Conservation (phyloP, 2,113 vertebrate species). For the Gopherus flavomarginatus region DNA sequence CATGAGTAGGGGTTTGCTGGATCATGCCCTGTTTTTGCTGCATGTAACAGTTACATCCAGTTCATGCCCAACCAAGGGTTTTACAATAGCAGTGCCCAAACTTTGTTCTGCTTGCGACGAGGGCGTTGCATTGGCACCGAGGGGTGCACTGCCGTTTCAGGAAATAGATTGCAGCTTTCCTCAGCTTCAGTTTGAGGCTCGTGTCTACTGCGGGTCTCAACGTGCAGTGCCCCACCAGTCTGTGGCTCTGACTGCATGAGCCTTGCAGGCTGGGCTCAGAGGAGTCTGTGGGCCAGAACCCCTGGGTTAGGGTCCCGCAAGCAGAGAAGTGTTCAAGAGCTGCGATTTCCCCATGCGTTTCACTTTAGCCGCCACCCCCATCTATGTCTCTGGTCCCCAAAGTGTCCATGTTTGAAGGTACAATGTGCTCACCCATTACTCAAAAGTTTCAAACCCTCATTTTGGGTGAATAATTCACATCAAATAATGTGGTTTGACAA, state of each 20-base stretch:
- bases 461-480: neutral
- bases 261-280: rapidly evolving
- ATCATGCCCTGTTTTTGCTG: rapidly evolving
- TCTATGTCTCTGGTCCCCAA: rapidly evolving
- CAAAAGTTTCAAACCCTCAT: rapidly evolving
- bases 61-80: rapidly evolving
- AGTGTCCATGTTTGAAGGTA: rapidly evolving
- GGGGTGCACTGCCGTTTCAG: rapidly evolving
- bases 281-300: neutral
- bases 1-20: rapidly evolving
- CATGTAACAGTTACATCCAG: neutral
- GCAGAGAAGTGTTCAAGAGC: rapidly evolving
- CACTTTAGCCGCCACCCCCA: neutral
- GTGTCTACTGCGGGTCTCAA: rapidly evolving
- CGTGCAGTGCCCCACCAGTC: rapidly evolving
- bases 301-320: neutral
- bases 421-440: rapidly evolving
- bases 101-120: no score
- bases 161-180: neutral
- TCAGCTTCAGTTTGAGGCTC: neutral
- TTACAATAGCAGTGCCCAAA: neutral
- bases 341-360: neutral
- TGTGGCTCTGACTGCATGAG: rapidly evolving
- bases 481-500: neutral
- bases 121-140: neutral